Evolutionary conservation across 1,140 invertebrate species (phyloP), one percentile per base, ranked within the genome.

Genomic region (Gerris buenoi): DNA sequence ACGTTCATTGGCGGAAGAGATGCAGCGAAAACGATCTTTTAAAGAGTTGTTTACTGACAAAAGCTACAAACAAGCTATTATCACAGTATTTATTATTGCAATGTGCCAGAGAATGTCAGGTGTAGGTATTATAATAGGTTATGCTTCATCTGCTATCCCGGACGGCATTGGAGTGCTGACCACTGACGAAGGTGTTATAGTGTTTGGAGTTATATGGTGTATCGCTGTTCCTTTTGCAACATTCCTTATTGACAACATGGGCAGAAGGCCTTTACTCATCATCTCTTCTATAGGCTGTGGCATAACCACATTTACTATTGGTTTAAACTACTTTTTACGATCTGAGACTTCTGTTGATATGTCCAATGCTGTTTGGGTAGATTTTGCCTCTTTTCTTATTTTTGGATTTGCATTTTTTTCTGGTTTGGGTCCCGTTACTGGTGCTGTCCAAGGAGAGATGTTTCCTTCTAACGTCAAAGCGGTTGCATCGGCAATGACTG

Each of bases 81-180:
- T 83, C 13, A 83, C 89, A 57, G 79, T 84, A 27, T 72, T 85
- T 33, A 77, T 83, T n/a, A 76, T 90, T 65, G 86, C 87, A 72
- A 79, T 85, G 3, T 85, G 88, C 26, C 88, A 91, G 75, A 88
- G 90, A 73, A 79, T 89, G 27, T 87, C 84, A 65, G 87, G 88
- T 1, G 84, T 88, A 18, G 86, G 86, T 63, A 85, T 85, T 1
- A 80, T 91, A 23, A 84, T 85, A 70, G 85, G 86, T 28, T 90
- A 90, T 72, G 81, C 86, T 25, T 85, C 88, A 66, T 82, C 84
- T 58, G 89, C 92, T 70, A 84, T 91, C 69, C 80, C 82, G 15
- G n/a, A 27, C 29, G 64, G 79, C 56, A 81, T 81, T 25, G 79
- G 81, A 2, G 76, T 74, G 0, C 73, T 84, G 28, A 74, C 75